phyloP scores from a whole-genome alignment of 92 coral and sea anemone genomes.

The Micromussa lordhowensis region DNA sequence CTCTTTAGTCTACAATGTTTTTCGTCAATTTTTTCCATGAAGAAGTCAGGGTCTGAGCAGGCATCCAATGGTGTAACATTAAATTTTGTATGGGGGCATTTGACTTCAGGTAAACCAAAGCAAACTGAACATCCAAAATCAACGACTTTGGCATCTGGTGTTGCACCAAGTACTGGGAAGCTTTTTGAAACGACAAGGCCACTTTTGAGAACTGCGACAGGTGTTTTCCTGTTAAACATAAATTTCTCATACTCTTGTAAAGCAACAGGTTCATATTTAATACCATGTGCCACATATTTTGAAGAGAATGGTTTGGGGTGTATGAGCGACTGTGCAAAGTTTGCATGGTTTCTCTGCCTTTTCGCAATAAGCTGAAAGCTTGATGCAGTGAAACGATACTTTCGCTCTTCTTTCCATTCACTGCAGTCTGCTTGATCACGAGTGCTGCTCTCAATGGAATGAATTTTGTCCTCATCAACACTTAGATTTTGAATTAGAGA shows the following conservation, averaged over 20 bases:
- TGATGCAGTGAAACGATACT: constrained; percentile 56
- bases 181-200: constrained; percentile 30
- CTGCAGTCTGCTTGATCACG: constrained; percentile 32
- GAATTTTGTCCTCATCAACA: constrained; percentile 27
- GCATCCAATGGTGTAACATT: constrained; percentile 32
- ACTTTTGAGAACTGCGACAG: constrained; percentile 20
- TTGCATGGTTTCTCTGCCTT: constrained; percentile 52
- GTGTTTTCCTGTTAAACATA: constrained; percentile 42
- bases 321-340: constrained; percentile 35
- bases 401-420: constrained; percentile 32
- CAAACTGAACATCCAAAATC: constrained; percentile 17
- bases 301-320: constrained; percentile 39
- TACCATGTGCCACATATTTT: constrained; percentile 46
- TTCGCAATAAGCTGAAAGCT: constrained; percentile 24
- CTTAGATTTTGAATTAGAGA: not conserved
- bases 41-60: constrained; percentile 19
- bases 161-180: constrained; percentile 45
- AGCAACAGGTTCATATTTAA: constrained; percentile 56
- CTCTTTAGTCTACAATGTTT: constrained; percentile 3
- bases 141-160: constrained; percentile 65
- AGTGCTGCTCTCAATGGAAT: constrained; percentile 36
- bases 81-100: constrained; percentile 35
- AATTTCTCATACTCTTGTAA: constrained; percentile 30
- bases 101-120: constrained; percentile 31
- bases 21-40: constrained; percentile 15